Evolutionary conservation across 2,113 vertebrate genomes (phyloP).

Genomic region (Phasianus colchicus): DNA sequence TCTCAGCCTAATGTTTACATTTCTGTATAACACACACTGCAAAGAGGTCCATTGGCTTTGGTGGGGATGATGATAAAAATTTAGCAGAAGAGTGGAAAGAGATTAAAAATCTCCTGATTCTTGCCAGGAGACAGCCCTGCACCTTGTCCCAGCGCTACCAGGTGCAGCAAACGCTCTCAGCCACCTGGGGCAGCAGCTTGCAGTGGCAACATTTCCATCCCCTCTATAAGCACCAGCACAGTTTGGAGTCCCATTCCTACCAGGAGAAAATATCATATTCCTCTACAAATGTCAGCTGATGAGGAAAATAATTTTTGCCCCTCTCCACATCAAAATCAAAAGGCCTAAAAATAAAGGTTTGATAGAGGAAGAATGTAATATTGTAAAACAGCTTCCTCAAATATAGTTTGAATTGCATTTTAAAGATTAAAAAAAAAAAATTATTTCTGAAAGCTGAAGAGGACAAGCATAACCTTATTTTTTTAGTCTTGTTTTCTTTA

Average conservation of each 20-base stretch:
- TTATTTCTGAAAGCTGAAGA: slow-evolving; percentile 10
- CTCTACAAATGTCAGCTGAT: not conserved
- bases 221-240: not conserved
- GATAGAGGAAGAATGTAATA: not conserved
- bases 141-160: not conserved
- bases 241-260: not conserved
- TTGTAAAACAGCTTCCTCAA: not conserved
- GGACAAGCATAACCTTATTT: not conserved
- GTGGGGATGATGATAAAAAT: not conserved
- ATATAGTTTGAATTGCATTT: not conserved
- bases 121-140: not conserved
- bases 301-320: accelerated
- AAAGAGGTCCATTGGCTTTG: not conserved
- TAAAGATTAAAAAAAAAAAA: not conserved
- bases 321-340: not conserved
- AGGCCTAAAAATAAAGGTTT: not conserved
- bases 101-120: not conserved
- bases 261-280: not conserved
- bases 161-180: not conserved
- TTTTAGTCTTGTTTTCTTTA: not conserved
- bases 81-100: not conserved
- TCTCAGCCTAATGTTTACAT: not conserved
- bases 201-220: not conserved
- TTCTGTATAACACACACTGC: not conserved
- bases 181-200: not conserved